Percentiles rank a stretch among this genome's conserved stretches.
These are phyloP conservation scores for Nicator chloris DNA, from an alignment of 2,113 vertebrate species.

Conservation along the genomic window DNA sequence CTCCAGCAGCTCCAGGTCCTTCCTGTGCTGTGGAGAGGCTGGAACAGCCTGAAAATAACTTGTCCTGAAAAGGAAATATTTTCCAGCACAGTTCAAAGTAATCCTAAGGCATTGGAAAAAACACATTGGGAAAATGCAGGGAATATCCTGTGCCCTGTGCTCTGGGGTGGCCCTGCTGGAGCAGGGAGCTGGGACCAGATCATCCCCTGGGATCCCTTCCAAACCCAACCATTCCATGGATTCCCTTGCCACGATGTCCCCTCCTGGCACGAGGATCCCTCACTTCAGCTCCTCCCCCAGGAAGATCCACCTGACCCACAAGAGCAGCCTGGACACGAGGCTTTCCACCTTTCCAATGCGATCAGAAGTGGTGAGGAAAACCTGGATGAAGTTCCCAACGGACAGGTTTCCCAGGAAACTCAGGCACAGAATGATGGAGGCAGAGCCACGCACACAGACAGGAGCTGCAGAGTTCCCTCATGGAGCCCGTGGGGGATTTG, in stretches of 20 bases:
- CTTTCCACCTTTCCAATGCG: background rate
- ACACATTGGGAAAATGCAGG: background rate
- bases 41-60: background rate
- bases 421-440: background rate
- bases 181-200: background rate
- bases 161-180: too few relatives aligned
- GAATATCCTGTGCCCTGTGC: background rate
- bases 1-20: background rate
- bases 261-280: background rate
- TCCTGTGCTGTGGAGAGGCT: background rate
- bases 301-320: background rate
- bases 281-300: background rate
- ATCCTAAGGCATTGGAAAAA: background rate
- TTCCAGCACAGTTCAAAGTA: rapidly evolving
- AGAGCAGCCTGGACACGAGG: background rate
- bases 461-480: background rate
- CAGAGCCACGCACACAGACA: background rate
- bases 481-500: background rate
- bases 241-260: background rate
- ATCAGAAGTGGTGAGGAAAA: background rate
- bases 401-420: background rate
- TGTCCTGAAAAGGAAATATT: background rate
- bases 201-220: background rate
- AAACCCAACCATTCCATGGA: background rate
- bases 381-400: background rate